phyloP scores from a whole-genome alignment of 1,140 invertebrate species.

The Ceratina japonica region DNA sequence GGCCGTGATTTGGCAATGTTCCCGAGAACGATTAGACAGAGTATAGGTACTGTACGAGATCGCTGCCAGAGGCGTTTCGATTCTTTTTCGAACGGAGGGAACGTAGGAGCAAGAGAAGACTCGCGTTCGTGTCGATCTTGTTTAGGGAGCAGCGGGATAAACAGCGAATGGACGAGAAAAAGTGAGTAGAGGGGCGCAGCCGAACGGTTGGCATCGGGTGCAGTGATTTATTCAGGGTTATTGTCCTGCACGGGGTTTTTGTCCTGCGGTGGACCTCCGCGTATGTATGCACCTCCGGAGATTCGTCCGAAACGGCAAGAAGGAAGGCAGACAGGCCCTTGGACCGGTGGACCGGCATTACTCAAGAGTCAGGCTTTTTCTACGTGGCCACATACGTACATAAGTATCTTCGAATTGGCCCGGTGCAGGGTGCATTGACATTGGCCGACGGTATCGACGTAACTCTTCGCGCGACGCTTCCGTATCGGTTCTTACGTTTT shows the following conservation, averaged over 20 bases:
- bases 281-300: slow-evolving; percentile 11
- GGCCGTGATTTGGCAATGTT: neutral
- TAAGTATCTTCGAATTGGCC: neutral
- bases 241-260: slow-evolving; percentile 67
- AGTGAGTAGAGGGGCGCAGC: neutral
- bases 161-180: slow-evolving; percentile 16
- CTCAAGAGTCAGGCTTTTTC: slow-evolving; percentile 49
- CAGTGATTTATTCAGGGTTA: slow-evolving; percentile 70
- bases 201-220: slow-evolving; percentile 43
- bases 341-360: slow-evolving; percentile 46
- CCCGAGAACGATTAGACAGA: slow-evolving; percentile 4
- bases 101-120: neutral
- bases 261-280: slow-evolving; percentile 47
- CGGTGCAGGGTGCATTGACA: slow-evolving; percentile 42
- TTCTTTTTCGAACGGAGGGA: slow-evolving; percentile 5
- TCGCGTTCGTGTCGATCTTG: slow-evolving; percentile 57
- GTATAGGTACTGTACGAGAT: neutral
- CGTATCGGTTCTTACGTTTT: slow-evolving; percentile 47
- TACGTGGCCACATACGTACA: slow-evolving; percentile 1
- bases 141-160: slow-evolving; percentile 52
- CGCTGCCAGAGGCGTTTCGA: slow-evolving; percentile 12
- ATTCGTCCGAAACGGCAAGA: slow-evolving; percentile 55
- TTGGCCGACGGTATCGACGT: slow-evolving; percentile 22
- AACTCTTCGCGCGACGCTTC: slow-evolving; percentile 41
- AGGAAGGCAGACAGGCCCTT: slow-evolving; percentile 21